These are phyloP conservation scores for Monopis laevigella DNA, from an alignment of 2,888 invertebrate genomes.

Conservation along the genomic window DNA sequence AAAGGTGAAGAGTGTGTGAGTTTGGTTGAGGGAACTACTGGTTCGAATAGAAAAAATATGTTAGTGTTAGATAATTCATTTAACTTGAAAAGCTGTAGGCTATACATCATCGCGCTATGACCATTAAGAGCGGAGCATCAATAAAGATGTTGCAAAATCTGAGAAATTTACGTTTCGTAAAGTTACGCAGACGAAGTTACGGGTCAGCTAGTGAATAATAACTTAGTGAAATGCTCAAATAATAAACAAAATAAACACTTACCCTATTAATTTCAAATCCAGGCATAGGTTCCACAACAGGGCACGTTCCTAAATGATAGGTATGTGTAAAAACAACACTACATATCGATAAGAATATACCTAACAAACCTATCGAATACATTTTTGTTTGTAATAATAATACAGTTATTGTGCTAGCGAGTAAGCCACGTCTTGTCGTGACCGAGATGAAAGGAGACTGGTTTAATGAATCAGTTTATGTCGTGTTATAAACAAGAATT, in stretches of 20 bases:
- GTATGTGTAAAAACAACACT: conserved; percentile 63
- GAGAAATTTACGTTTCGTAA: too few relatives aligned
- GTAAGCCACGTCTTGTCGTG: neutral
- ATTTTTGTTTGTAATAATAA: conserved; percentile 4
- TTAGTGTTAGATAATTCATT: too few relatives aligned
- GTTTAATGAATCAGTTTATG: conserved; percentile 1
- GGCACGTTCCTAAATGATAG: conserved; percentile 80
- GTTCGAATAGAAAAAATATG: too few relatives aligned
- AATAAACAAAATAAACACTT: conserved; percentile 33
- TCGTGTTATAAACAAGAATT: conserved; percentile 11
- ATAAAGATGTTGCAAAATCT: too few relatives aligned
- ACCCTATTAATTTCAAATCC: conserved; percentile 81
- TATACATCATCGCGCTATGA: too few relatives aligned
- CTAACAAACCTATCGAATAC: conserved; percentile 13
- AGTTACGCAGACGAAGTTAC: too few relatives aligned
- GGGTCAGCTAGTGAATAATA: too few relatives aligned
- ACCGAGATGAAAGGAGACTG: conserved; percentile 1
- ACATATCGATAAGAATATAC: conserved; percentile 25
- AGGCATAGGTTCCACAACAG: conserved; percentile 75
- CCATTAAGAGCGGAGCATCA: too few relatives aligned
- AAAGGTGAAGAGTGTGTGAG: too few relatives aligned
- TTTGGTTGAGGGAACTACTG: too few relatives aligned
- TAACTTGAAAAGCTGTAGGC: too few relatives aligned
- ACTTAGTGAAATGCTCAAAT: too few relatives aligned
- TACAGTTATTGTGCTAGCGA: neutral